Conservation (phyloP, 2,113 vertebrate species). For the Fregetta grallaria region DNA sequence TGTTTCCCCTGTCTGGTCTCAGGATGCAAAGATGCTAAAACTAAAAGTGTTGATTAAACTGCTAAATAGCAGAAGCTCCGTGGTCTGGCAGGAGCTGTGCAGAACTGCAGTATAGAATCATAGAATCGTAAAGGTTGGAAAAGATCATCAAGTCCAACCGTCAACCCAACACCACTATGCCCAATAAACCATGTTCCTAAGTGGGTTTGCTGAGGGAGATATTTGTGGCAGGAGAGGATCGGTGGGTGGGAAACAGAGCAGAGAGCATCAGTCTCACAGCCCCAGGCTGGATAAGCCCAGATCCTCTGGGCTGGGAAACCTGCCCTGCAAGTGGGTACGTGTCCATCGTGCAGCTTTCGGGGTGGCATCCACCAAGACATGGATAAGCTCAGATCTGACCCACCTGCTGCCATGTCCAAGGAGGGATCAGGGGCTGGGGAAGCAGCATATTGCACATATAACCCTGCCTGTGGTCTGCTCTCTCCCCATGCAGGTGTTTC, state of each 20-base stretch:
- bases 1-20: conserved; percentile 8
- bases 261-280: neutral
- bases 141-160: too few relatives aligned
- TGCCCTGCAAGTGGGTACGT: fast-evolving
- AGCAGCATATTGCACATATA: fast-evolving
- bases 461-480: neutral
- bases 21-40: neutral
- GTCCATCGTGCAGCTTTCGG: neutral
- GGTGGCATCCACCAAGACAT: neutral
- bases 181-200: too few relatives aligned
- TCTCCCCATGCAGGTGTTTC: conserved; percentile 12
- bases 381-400: neutral
- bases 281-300: neutral
- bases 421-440: neutral
- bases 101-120: neutral
- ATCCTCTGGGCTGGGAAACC: neutral
- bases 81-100: neutral
- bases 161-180: too few relatives aligned
- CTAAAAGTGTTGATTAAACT: neutral
- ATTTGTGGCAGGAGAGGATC: neutral
- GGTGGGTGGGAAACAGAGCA: neutral
- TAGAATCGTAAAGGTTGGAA: too few relatives aligned
- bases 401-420: fast-evolving
- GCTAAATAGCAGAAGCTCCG: neutral
- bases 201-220: neutral